These are phyloP conservation scores for Isaurus tuberculatus DNA, from an alignment of 92 coral and sea anemone genomes.

Conservation along the genomic window DNA sequence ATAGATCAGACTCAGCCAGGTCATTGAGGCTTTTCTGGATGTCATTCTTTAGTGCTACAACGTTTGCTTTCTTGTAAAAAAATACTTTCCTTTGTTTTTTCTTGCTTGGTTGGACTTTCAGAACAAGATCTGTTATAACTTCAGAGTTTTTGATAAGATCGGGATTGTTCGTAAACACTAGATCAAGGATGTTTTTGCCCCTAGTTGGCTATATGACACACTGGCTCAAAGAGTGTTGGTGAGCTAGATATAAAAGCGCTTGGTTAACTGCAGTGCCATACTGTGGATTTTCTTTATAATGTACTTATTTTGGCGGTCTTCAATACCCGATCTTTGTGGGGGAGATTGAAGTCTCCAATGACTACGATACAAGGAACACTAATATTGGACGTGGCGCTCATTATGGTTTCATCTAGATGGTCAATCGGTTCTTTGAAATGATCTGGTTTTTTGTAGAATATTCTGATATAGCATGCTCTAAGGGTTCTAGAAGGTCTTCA, in stretches of 20 bases:
- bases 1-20: too few relatives aligned
- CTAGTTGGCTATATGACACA: neutral
- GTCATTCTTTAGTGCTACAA: constrained; percentile 11
- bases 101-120: neutral
- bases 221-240: neutral
- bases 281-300: constrained; percentile 1
- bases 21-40: too few relatives aligned
- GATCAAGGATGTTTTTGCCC: neutral
- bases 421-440: constrained; percentile 37
- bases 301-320: constrained; percentile 49
- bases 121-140: neutral
- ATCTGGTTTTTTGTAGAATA: constrained; percentile 52
- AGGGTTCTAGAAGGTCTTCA: too few relatives aligned
- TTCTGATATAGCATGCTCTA: too few relatives aligned
- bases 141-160: neutral
- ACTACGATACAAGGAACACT: constrained; percentile 7
- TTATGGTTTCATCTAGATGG: constrained; percentile 35
- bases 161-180: neutral
- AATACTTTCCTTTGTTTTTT: neutral
- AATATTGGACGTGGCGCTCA: neutral
- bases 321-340: constrained; percentile 42
- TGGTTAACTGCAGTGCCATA: neutral
- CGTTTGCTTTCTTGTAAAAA: constrained; percentile 8
- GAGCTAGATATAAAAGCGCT: neutral
- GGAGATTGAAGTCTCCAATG: constrained; percentile 53